phyloP scores from a whole-genome alignment of 1,140 invertebrate genomes.

The Papilio xuthus region DNA sequence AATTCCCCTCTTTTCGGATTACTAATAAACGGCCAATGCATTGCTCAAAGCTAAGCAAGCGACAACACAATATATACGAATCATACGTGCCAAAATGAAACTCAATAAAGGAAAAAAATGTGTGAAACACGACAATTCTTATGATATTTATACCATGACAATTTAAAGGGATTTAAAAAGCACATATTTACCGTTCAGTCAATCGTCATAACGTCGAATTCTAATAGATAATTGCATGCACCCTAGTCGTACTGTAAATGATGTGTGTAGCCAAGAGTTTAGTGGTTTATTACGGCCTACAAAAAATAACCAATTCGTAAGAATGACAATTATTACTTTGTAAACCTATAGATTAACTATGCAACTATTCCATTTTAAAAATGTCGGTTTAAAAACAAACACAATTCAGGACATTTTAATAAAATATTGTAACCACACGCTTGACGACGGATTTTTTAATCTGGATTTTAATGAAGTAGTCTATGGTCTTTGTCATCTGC shows the following conservation, averaged over 20 bases:
- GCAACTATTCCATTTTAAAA: neutral
- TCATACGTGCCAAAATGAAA: conserved; percentile 61
- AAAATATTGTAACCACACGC: neutral
- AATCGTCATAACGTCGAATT: conserved; percentile 41
- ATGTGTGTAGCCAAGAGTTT: conserved; percentile 70
- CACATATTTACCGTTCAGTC: conserved; percentile 39
- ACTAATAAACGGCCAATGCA: conserved; percentile 26
- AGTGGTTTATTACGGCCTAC: conserved; percentile 63
- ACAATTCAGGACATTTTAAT: neutral
- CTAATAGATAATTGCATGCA: conserved; percentile 68
- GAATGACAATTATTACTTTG: neutral
- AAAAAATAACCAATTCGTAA: conserved; percentile 47
- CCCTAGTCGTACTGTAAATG: conserved; percentile 63
- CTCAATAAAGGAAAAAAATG: conserved; percentile 42
- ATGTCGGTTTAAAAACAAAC: neutral
- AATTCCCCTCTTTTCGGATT: neutral
- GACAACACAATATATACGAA: conserved; percentile 56
- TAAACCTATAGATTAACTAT: conserved; percentile 3
- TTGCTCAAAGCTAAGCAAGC: conserved; percentile 63
- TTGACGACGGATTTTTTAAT: neutral
- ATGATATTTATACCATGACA: conserved; percentile 59
- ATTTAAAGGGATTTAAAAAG: conserved; percentile 43
- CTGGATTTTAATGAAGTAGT: neutral
- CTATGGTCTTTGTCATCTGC: neutral
- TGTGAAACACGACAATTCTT: conserved; percentile 50